Base-by-base conservation (phyloP, 2,113 vertebrate species). In the Clinocottus analis region DNA sequence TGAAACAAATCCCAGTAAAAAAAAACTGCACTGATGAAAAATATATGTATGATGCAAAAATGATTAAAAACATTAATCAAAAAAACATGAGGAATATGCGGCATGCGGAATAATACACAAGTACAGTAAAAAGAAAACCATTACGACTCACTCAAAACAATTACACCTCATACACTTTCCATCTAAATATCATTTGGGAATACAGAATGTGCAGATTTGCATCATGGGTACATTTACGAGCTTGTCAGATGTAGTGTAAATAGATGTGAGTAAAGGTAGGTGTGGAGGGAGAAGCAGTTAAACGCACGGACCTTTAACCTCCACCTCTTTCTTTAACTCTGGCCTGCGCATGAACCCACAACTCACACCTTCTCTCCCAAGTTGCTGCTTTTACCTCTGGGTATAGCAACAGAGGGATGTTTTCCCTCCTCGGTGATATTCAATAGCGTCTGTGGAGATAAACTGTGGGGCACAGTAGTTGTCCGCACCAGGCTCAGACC, bases 311-410 rank as follows among this genome's bases (percentile, higher is more conserved):
- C 84, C 73, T 87, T 66, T 79, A 39, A 83, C 76, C 82, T 75
- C 43, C 2, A 64, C 72, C 60, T 75, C 19, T 33, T 60, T 78
- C 37, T 79, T 77, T 83, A 60, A 85, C 76, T 43, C 41, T 75
- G 81, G 83, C 85, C 86, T 47, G 31, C 14, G 5, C 16, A 47
- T 88, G 86, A 90, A 87, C 85, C 68, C 53, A 51, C 41, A 64
- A 43, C 75, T 79, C 68, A 62, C 78, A 78, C 72, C 61, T 56
- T 33, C 64, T 58, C 58, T 47, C 60, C 56, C 23, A 33, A 19
- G 21, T n/a, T 1, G 8, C 12, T 33, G 60, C 25, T 27, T 31
- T 45, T 45, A 75, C 64, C 69, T 74, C 70, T 47, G 62, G 39
- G 67, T 71, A 62, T 59, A 60, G 49, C 43, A n/a, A 90, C 84